Base-by-base conservation (phyloP, 1,140 invertebrate species). In the Dendroctonus valens region DNA sequence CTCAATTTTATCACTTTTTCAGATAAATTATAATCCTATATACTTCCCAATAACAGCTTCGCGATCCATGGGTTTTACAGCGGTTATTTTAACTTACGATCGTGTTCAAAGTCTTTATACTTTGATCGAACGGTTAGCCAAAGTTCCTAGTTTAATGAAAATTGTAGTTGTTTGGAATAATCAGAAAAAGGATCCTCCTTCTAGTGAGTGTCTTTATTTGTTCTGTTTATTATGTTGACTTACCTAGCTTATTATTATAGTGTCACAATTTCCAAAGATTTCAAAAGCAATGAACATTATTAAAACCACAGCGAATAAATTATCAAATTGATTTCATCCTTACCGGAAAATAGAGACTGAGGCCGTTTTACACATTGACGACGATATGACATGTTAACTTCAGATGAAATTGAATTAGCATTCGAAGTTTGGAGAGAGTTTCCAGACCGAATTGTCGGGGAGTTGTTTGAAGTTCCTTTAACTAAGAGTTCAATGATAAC, bases 331-430 rank as follows among this genome's bases (percentile, higher is more conserved):
- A 66, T 97, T 97, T 80, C 94, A 88, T 80, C 94, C 94, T 0
- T 96, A 94, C 78, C 87, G 89, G 70, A 93, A 96, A 78, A 96
- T 96, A 68, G 91, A 95, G 83, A 96, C 94, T 2, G 94, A 96
- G 81, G 93, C 92, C 44, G 88, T 96, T 65, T 79, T 97, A 70
- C 91, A 92, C 1, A 91, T 97, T 69, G 94, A 97, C 77, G 94
- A 96, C 80, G 94, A 97, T 76, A 96, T 96, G 87, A 93, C 7
- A 97, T 97, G 94, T 78, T 98, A 64, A 96, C 93, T 15, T 84
- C 92, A 5, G 93, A 96, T 81, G 94, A 97, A 81, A 80, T 97
- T 15, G 93, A 96, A 78, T 96, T 96, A 82, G 93, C 91, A 49
- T 79, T 85, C 72, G 85, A 94, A 85, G 91, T 93, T 15, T 97